These are phyloP conservation scores for Urocitellus parryii DNA, from an alignment of 2,113 vertebrate genomes.

Conservation along the genomic window DNA sequence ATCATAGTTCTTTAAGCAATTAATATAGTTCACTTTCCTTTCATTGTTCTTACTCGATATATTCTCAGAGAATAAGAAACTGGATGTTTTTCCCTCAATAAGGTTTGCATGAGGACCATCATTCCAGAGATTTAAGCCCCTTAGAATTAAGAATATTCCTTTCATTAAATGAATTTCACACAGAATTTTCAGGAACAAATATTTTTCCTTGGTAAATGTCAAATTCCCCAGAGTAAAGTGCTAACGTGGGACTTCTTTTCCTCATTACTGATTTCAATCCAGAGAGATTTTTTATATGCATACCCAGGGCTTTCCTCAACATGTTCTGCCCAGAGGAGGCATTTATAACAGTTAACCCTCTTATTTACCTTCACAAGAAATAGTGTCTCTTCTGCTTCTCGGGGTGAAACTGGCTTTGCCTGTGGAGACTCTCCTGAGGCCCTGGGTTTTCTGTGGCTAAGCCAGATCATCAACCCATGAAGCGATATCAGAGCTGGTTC, in stretches of 20 bases:
- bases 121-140: neutral
- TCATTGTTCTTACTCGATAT: neutral
- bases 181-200: neutral
- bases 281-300: neutral
- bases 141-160: neutral
- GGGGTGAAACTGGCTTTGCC: neutral
- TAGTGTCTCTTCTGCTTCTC: neutral
- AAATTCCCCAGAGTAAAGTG: neutral
- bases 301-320: neutral
- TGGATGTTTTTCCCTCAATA: neutral
- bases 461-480: neutral
- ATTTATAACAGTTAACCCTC: neutral
- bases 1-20: constrained; percentile 1
- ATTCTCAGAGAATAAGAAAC: neutral
- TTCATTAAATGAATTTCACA: neutral
- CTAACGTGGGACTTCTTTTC: neutral
- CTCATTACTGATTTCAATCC: neutral
- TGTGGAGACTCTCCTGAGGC: neutral
- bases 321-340: neutral
- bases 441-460: neutral
- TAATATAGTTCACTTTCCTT: constrained; percentile 51
- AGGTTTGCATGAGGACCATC: neutral
- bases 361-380: neutral
- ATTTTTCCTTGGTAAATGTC: neutral
- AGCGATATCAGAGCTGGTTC: neutral